phyloP scores from a whole-genome alignment of 2,113 vertebrate species.

The Clarias batrachus region DNA sequence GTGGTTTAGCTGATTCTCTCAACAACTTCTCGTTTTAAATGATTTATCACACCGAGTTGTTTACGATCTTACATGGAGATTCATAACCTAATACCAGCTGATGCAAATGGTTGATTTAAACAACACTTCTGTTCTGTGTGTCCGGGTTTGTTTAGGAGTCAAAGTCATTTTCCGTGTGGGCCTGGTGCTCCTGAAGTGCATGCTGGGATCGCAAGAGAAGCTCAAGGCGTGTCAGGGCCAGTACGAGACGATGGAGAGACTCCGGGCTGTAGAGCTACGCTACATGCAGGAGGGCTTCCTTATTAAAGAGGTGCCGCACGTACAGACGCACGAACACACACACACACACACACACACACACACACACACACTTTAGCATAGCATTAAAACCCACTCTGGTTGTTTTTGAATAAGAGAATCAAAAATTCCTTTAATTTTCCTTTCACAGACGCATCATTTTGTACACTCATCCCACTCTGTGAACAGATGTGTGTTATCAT shows the following conservation, averaged over 20 bases:
- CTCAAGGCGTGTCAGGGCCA: slow-evolving; percentile 87
- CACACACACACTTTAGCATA: background rate
- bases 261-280: slow-evolving; percentile 81
- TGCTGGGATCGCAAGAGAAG: slow-evolving; percentile 90
- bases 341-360: background rate
- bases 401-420: background rate
- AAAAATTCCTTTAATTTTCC: background rate
- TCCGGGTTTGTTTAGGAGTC: slow-evolving; percentile 77
- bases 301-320: slow-evolving; percentile 81
- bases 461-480: background rate
- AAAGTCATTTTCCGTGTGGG: slow-evolving; percentile 95
- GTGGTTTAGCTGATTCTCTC: background rate
- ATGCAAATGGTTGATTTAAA: background rate
- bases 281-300: slow-evolving; percentile 90
- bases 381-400: background rate
- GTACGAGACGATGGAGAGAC: slow-evolving; percentile 92
- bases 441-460: background rate
- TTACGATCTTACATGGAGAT: background rate
- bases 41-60: background rate
- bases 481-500: background rate
- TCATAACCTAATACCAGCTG: background rate
- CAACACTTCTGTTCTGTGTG: background rate
- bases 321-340: too few relatives aligned
- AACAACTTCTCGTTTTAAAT: background rate
- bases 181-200: slow-evolving; percentile 87